Percentiles rank a stretch among this genome's conserved stretches.
phyloP scores from a whole-genome alignment of 2,113 vertebrate species.

The Dicerorhinus sumatrensis region DNA sequence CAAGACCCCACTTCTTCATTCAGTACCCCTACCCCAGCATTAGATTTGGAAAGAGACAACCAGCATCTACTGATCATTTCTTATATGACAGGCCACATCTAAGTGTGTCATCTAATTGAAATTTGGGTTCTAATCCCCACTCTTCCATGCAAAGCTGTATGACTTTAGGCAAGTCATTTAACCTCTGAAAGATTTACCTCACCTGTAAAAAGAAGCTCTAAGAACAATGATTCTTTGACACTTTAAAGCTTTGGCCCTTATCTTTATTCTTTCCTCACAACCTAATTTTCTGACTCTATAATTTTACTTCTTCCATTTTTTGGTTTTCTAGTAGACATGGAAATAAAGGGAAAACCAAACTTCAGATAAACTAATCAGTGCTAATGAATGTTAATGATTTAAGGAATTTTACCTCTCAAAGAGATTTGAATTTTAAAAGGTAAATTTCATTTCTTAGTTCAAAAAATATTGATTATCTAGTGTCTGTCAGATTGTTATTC shows the following conservation, averaged over 20 bases:
- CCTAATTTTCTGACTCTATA: conserved; percentile 33
- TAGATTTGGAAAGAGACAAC: background rate
- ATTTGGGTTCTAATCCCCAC: background rate
- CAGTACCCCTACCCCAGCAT: background rate
- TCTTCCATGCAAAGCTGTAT: background rate
- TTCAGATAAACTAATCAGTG: conserved; percentile 51
- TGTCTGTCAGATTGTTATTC: conserved; percentile 4
- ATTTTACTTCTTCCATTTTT: background rate
- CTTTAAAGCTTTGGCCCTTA: background rate
- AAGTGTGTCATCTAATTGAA: background rate
- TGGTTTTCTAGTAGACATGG: background rate
- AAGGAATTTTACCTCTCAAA: conserved; percentile 45
- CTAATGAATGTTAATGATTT: conserved; percentile 58
- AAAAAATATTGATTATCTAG: background rate
- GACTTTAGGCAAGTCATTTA: background rate
- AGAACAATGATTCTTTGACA: background rate
- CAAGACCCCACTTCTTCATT: background rate
- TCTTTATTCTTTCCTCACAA: background rate
- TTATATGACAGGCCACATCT: background rate
- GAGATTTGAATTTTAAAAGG: conserved; percentile 63
- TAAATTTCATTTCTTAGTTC: conserved; percentile 63
- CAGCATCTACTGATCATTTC: background rate
- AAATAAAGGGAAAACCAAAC: conserved; percentile 54
- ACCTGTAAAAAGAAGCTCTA: background rate
- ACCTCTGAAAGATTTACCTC: background rate